These are phyloP conservation scores for Hydractinia symbiolongicarpus DNA, from an alignment of 30 jellyfish, hydroid and myxozoan species.

Conservation along the genomic window DNA sequence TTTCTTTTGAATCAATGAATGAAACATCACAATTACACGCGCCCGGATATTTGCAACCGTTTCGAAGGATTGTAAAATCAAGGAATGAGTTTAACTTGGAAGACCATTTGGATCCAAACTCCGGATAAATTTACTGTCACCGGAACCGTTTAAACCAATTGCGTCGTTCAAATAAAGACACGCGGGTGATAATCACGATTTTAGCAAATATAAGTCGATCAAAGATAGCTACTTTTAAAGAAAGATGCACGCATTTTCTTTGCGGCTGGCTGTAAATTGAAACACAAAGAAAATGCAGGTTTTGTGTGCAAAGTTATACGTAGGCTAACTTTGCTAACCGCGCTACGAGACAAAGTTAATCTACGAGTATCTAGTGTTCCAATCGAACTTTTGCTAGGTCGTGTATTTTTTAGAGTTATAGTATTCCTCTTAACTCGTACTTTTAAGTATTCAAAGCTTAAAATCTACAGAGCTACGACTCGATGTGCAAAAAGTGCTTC, in stretches of 20 bases:
- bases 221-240: background rate
- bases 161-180: background rate
- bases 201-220: background rate
- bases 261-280: no score
- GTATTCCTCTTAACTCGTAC: no score
- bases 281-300: no score
- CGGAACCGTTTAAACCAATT: conserved; percentile 1
- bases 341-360: no score
- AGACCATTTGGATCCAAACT: background rate
- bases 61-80: background rate
- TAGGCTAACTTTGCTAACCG: no score
- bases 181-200: background rate
- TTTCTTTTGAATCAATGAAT: background rate
- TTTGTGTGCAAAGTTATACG: no score
- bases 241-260: background rate
- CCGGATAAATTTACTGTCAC: background rate
- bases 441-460: no score
- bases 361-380: no score
- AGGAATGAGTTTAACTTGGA: background rate
- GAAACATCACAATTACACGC: background rate
- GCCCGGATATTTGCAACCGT: conserved; percentile 3
- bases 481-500: no score
- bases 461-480: no score
- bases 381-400: no score
- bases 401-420: no score